Evolutionary conservation across 2,888 invertebrate species (phyloP), one percentile per base, ranked within the genome.

Genomic region (Dorcus parallelipipedus): DNA sequence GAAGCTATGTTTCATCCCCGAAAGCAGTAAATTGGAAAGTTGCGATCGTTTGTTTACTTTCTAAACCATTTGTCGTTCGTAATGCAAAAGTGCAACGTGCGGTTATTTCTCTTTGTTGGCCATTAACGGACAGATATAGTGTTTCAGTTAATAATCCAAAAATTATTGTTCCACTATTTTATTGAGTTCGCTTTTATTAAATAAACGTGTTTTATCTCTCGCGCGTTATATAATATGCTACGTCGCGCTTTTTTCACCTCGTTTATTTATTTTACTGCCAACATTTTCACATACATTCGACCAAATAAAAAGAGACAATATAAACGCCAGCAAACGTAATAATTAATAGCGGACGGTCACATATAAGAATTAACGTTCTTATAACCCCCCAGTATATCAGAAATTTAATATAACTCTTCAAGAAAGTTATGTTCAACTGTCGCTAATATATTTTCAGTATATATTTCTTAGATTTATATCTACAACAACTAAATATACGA

Each of bases 191-290:
- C 54, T 59, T 66, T 66, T 60, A 64, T 66, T 63, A 62, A 60
- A 63, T 64, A 57, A 49, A 57, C 67, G 65, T 67, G 65, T 61
- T 59, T 58, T 65, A 67, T 65, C 67, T 62, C 52, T 23, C 42
- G 52, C 52, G 51, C 45, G 54, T 52, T 48, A 40, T 48, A 53
- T 52, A 43, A 51, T 54, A 58, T 58, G 58, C 58, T 33, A 45
- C 48, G 54, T 51, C 54, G 47, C 49, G 58, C 33, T 20, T 38
- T 49, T 47, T 47, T 54, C 47, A 10, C n/a, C 9, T 45, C 45
- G 23, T 45, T 45, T 45, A 45, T 45, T 45, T 45, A 45, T 45
- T 45, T 20, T 20, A 20, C 23, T 20, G 45, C 23, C 45, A 45
- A 45, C 45, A 45, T 45, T 45, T 45, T 20, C 45, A 45, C 45